Base-by-base conservation (phyloP, 1,140 invertebrate species). In the Pseudomyrmex pallidus region DNA sequence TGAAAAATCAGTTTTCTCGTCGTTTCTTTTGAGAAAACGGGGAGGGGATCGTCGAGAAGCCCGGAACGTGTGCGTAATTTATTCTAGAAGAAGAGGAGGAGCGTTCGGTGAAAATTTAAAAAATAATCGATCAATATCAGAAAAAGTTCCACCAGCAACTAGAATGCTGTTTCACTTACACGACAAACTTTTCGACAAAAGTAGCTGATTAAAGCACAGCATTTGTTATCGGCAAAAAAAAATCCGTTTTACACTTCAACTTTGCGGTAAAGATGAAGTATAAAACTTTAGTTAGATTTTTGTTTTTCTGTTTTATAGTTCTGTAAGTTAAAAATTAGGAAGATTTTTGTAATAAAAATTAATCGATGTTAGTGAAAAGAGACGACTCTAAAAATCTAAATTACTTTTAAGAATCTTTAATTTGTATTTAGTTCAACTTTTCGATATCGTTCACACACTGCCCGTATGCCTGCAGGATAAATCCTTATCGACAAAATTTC, bases 1-100 rank as follows among this genome's bases (percentile, higher is more conserved):
- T 73, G 85, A 77, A 77, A 35, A 20, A 77, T 62, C 57, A 76
- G 85, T 62, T 72, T 70, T 59, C 44, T 59, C 46, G 63, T n/a
- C 63, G 25, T 74, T 48, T 56, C 48, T 57, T 59, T 9, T 74
- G 57, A 77, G 35, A 35, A 35, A 35, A 35, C 35, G 35, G 54
- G 61, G 63, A 82, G 52, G 62, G 74, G 46, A 73, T 68, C 77
- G 35, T 35, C 13, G 56, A 74, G 57, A 86, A 64, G 61, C 74
- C 22, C 59, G 59, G n/a, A 20, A 15, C 10, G 25, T n/a, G 20
- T 44, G 46, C 12, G 4, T 64, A 52, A 64, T 54, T 54, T 9
- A 54, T 67, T 64, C 62, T 50, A 8, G 35, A 35, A 17, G 35
- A 35, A 35, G 35, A 35, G 5, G 5, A 35, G 35, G 35, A 35